Base-by-base conservation (phyloP, 1,140 invertebrate species). In the Elymnias hypermnestra region DNA sequence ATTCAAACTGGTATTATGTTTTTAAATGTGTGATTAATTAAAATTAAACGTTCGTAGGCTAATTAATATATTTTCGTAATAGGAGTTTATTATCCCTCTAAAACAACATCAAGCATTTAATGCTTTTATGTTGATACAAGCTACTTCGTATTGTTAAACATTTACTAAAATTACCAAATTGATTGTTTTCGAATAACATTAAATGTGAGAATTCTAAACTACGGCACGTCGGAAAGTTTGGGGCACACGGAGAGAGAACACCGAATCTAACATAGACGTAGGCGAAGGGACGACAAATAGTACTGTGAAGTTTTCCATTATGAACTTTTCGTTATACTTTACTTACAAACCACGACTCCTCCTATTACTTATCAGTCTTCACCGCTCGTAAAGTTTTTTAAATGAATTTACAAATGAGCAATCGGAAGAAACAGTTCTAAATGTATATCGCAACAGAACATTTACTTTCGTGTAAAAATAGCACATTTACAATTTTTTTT, bases 331-430 rank as follows among this genome's bases (percentile, higher is more conserved):
- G 58, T 55, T 69, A 61, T 53, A 62, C 60, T 63, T 68, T 62
- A 66, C 65, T 71, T 68, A 71, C 65, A 69, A 72, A 72, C 71
- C 74, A 71, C 63, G 66, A 68, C 56, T 66, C 65, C 67, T 77
- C 77, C 65, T 62, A 72, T 79, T 69, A 72, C 65, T 66, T 78
- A 78, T 85, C 82, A 85, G 82, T 85, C 82, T 85, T 85, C 79
- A 69, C 67, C 68, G 79, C 76, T 81, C 82, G 70, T 72, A 72
- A 74, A 75, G 63, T 70, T 72, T 73, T 69, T 64, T 70, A 64
- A 75, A 71, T 65, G 69, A 74, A 65, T 57, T 67, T 72, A 67
- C 53, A 71, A 71, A 68, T 66, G 68, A 77, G 71, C 69, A 57
- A 72, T 67, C 68, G 65, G 71, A 75, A 68, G 67, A 65, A 75